phyloP scores from a whole-genome alignment of 2,888 invertebrate genomes.

The Abrostola tripartita region DNA sequence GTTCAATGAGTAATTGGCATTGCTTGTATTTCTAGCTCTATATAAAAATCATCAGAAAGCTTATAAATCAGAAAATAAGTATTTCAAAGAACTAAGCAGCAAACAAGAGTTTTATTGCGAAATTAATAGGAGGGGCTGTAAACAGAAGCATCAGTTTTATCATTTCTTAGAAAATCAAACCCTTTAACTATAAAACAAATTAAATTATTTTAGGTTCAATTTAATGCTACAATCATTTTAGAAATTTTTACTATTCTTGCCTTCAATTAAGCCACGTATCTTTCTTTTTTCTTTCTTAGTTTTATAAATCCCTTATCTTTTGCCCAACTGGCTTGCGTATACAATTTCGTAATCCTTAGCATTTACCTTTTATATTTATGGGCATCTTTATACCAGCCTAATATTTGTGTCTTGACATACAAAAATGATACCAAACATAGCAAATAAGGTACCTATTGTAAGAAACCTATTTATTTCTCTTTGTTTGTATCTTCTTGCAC shows the following conservation, averaged over 20 bases:
- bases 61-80: constrained; percentile 3
- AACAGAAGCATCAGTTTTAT: neutral
- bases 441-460: neutral
- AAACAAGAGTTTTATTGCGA: constrained; percentile 5
- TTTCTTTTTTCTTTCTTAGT: too few species aligned
- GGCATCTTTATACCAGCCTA: too few species aligned
- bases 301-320: too few species aligned
- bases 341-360: too few species aligned
- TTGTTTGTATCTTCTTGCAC: constrained; percentile 27
- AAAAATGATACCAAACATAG: neutral
- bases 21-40: constrained; percentile 6
- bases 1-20: constrained; percentile 8
- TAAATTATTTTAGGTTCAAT: too few species aligned
- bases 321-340: too few species aligned
- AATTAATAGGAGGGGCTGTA: neutral
- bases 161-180: neutral
- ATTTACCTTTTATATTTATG: too few species aligned
- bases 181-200: too few species aligned
- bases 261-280: too few species aligned
- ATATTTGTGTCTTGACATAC: too few species aligned
- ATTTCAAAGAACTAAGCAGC: neutral
- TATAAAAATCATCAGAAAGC: constrained; percentile 2
- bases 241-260: too few species aligned
- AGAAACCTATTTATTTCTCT: constrained; percentile 9
- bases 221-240: neutral